These are phyloP conservation scores for Leptoclinus maculatus DNA, from an alignment of 2,797 vertebrate species.

Conservation along the genomic window DNA sequence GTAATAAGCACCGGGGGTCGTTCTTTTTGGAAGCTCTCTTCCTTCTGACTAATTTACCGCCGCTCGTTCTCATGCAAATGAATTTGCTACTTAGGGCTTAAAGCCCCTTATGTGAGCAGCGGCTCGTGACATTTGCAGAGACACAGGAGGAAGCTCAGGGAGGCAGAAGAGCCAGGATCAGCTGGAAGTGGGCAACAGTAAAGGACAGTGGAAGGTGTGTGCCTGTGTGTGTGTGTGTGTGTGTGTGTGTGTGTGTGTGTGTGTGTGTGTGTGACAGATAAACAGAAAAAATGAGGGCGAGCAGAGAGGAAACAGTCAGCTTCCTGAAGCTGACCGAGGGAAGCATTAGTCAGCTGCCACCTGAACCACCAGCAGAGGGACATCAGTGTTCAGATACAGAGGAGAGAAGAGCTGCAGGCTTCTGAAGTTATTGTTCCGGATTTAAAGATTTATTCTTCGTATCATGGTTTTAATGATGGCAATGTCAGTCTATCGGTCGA, in stretches of 20 bases:
- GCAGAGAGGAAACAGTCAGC: constrained; percentile 16
- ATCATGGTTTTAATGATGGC: not conserved
- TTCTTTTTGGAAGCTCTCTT: constrained; percentile 35
- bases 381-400: not conserved
- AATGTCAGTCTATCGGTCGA: not conserved
- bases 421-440: not conserved
- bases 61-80: constrained; percentile 60
- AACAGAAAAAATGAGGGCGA: constrained; percentile 27
- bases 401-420: not conserved
- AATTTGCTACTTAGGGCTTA: constrained; percentile 40
- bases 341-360: constrained; percentile 14
- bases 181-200: constrained; percentile 9
- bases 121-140: constrained; percentile 48
- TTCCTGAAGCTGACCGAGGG: not conserved
- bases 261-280: constrained; percentile 6
- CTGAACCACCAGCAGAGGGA: constrained; percentile 5
- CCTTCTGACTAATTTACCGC: constrained; percentile 39
- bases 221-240: not conserved
- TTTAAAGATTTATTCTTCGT: not conserved
- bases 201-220: constrained; percentile 12
- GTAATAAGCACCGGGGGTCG: constrained; percentile 26
- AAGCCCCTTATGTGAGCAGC: constrained; percentile 44
- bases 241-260: not conserved
- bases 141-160: not conserved
- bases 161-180: constrained; percentile 8